Evolutionary conservation across 2,888 invertebrate genomes (phyloP).

Genomic region (Phymatocera aterrima): DNA sequence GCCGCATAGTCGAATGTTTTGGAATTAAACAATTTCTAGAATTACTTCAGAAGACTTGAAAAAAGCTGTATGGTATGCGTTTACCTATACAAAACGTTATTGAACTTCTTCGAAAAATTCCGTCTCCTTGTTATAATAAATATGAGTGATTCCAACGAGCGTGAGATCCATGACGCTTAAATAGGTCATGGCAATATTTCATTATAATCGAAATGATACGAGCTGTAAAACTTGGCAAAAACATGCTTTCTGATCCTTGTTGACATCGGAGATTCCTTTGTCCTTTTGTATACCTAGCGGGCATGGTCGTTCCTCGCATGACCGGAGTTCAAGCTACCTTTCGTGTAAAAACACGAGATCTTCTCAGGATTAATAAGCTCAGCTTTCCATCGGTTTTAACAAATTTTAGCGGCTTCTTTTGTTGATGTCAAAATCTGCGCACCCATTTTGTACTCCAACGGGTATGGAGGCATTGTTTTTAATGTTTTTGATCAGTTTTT

Average conservation of each 20-base stretch:
- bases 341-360: neutral
- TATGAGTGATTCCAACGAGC: neutral
- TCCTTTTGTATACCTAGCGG: neutral
- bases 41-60: neutral
- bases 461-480: no score
- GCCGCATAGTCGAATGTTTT: no score
- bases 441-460: neutral
- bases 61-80: neutral
- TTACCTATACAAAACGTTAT: neutral
- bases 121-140: neutral
- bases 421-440: neutral
- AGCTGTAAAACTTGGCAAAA: constrained; percentile 2
- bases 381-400: neutral
- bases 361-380: constrained; percentile 1
- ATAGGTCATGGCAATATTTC: neutral
- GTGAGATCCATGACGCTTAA: neutral
- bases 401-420: neutral
- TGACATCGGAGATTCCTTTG: constrained; percentile 14
- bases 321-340: neutral
- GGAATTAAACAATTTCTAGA: no score
- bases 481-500: no score
- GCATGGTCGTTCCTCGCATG: neutral
- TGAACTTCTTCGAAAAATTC: neutral
- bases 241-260: constrained; percentile 17
- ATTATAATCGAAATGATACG: neutral